Evolutionary conservation across 2,888 invertebrate species (phyloP).

Genomic region (Orchesella flavescens): DNA sequence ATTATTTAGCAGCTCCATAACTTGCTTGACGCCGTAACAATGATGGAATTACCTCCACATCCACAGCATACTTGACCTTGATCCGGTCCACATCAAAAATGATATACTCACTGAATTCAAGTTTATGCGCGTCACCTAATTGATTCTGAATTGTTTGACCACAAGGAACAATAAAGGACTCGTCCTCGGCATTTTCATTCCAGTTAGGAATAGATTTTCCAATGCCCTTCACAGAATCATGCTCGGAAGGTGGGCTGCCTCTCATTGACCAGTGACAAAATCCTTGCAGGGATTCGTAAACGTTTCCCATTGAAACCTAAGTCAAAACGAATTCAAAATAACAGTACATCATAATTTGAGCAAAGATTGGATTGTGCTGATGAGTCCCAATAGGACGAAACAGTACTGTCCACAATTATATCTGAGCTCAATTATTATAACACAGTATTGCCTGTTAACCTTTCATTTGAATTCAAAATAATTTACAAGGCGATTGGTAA

Average conservation of each 20-base stretch:
- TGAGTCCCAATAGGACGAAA: too few species aligned
- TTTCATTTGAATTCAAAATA: too few species aligned
- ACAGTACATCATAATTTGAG: background rate
- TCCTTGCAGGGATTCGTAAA: background rate
- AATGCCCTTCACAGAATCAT: background rate
- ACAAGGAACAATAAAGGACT: slow-evolving; percentile 15
- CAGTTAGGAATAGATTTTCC: slow-evolving; percentile 17
- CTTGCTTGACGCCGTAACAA: background rate
- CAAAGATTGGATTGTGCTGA: too few species aligned
- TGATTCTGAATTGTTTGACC: slow-evolving; percentile 6
- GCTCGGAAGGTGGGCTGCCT: background rate
- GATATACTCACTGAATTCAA: slow-evolving; percentile 48
- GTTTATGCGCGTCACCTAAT: background rate
- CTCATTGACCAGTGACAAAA: background rate
- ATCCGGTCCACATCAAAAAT: slow-evolving; percentile 27
- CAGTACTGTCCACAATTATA: too few species aligned
- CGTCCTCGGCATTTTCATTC: slow-evolving; percentile 4
- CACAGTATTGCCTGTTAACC: too few species aligned
- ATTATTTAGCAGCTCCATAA: too few species aligned
- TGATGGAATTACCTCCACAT: background rate
- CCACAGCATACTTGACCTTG: slow-evolving; percentile 29
- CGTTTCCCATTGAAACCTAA: background rate
- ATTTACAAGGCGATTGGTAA: too few species aligned
- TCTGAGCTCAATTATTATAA: too few species aligned
- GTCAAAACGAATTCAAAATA: background rate